These are phyloP conservation scores for Leptatherina wallacei DNA, from an alignment of 2,797 vertebrate genomes.

Conservation along the genomic window DNA sequence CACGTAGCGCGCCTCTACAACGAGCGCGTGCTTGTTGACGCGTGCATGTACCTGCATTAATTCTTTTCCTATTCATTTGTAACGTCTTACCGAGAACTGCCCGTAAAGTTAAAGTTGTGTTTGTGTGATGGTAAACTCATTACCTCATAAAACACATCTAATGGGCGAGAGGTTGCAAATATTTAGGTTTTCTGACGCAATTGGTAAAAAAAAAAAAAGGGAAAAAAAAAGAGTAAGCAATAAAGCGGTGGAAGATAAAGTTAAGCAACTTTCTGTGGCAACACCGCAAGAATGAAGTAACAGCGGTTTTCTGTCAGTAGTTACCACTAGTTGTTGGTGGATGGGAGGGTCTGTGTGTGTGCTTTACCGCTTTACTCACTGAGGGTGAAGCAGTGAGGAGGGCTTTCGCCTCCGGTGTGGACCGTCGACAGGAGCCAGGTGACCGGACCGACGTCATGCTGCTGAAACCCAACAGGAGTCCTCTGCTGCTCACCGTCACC, in stretches of 20 bases:
- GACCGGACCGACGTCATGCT: conserved; percentile 73
- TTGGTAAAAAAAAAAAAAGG: not conserved
- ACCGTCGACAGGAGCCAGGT: conserved; percentile 47
- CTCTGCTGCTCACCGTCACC: conserved; percentile 74
- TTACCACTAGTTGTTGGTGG: not conserved
- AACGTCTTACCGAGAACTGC: not conserved
- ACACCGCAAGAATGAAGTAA: conserved; percentile 6
- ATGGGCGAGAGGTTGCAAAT: no score
- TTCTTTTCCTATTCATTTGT: not conserved
- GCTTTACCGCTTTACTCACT: conserved; percentile 9
- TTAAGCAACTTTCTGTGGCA: not conserved
- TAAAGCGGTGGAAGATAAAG: not conserved
- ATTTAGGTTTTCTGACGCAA: not conserved
- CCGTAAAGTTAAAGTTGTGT: not conserved
- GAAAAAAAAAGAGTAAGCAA: not conserved
- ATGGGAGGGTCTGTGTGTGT: conserved; percentile 62
- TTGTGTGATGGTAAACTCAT: not conserved
- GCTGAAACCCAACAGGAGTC: conserved; percentile 51
- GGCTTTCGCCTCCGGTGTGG: conserved; percentile 34
- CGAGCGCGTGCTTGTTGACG: not conserved
- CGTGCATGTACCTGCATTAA: not conserved
- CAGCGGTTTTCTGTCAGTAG: not conserved
- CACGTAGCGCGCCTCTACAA: not conserved
- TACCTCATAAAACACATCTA: not conserved
- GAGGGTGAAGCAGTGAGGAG: conserved; percentile 30